These are phyloP conservation scores for Flexamia atlantica DNA, from an alignment of 2,888 invertebrate genomes.

Conservation along the genomic window DNA sequence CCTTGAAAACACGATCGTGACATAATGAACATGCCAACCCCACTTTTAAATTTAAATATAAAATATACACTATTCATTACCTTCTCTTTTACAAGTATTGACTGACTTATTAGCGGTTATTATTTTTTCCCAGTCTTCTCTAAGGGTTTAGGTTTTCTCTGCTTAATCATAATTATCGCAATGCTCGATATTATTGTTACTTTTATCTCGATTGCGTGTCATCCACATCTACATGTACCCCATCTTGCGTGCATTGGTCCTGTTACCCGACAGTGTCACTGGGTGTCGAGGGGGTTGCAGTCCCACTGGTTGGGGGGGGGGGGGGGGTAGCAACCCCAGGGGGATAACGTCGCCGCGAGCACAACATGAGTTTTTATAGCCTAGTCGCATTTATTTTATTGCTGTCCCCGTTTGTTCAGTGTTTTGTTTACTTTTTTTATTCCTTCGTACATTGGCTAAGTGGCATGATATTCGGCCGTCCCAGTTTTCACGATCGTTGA, in stretches of 20 bases:
- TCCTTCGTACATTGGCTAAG: background rate
- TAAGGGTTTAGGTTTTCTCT: too few species aligned
- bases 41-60: too few species aligned
- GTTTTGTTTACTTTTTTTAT: slow-evolving; percentile 35
- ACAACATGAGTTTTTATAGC: slow-evolving; percentile 53
- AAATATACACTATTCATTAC: too few species aligned
- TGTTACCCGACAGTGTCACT: slow-evolving; percentile 14
- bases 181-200: too few species aligned
- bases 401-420: slow-evolving; percentile 25
- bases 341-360: background rate
- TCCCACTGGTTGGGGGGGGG: too few species aligned
- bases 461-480: too few species aligned
- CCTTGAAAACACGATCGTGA: background rate
- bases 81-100: too few species aligned
- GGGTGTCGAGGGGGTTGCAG: slow-evolving; percentile 14
- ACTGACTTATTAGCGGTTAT: too few species aligned
- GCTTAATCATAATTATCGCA: too few species aligned
- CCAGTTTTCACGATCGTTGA: too few species aligned
- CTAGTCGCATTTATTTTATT: slow-evolving; percentile 46
- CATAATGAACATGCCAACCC: background rate
- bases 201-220: too few species aligned
- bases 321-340: background rate
- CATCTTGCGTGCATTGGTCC: background rate
- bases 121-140: too few species aligned
- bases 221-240: background rate